A percentile compares a stretch with the other conserved stretches of the same genome.
phyloP scores from a whole-genome alignment of 2,888 invertebrate genomes.

The Oscheius sp. region DNA sequence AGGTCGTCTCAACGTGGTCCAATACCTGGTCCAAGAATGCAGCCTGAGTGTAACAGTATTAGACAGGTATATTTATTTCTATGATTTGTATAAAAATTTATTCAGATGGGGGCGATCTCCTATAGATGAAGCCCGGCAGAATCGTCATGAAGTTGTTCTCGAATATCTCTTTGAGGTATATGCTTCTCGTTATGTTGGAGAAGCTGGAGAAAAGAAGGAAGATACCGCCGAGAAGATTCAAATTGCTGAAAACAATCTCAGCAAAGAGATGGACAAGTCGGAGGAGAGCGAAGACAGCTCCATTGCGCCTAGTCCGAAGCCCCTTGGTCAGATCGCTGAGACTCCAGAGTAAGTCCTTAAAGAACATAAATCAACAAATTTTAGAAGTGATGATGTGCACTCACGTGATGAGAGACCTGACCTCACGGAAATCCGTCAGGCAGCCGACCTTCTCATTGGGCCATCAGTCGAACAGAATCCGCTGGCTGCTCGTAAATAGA shows the following conservation, averaged over 20 bases:
- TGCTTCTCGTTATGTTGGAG: neutral
- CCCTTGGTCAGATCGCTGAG: neutral
- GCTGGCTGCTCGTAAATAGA: no score
- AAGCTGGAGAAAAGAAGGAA: neutral
- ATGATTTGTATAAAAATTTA: neutral
- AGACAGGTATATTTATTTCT: conserved; percentile 17
- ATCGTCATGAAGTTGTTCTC: conserved; percentile 78
- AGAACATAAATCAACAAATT: no score
- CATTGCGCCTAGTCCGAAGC: no score
- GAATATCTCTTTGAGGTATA: neutral
- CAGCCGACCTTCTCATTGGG: no score
- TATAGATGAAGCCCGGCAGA: conserved; percentile 86
- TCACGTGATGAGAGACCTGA: neutral
- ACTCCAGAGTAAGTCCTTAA: neutral
- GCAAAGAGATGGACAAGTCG: neutral
- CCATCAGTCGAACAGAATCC: no score
- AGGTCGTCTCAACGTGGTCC: conserved; percentile 77
- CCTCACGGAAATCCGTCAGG: neutral
- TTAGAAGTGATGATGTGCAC: neutral
- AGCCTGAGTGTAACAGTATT: no score
- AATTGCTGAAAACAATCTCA: neutral
- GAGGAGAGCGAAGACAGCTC: no score
- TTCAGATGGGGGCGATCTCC: conserved; percentile 88
- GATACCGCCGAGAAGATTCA: neutral
- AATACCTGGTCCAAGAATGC: conserved; percentile 55